These are phyloP conservation scores for Copsychus sechellarum DNA, from an alignment of 2,113 vertebrate species.

Conservation along the genomic window DNA sequence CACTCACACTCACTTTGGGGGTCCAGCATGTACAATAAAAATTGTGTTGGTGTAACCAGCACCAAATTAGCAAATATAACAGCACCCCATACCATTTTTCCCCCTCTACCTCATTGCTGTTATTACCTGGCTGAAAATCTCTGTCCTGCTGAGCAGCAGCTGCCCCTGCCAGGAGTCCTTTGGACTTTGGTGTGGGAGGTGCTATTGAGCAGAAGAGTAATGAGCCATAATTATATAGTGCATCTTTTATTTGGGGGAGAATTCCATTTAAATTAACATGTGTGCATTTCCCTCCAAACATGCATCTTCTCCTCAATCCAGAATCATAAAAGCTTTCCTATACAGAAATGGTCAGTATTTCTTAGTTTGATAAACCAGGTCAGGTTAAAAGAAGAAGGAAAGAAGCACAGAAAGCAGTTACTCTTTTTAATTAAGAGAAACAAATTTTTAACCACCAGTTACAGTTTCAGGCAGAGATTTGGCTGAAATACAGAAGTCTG, in stretches of 20 bases:
- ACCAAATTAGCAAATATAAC: background rate
- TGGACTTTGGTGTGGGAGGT: background rate
- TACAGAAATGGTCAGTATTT: background rate
- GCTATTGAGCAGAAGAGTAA: background rate
- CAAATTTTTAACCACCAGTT: background rate
- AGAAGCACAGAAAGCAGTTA: background rate
- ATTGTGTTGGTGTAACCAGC: background rate
- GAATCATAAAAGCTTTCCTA: background rate
- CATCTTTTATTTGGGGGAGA: background rate
- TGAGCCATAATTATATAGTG: background rate
- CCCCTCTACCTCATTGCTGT: background rate
- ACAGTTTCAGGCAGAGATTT: slow-evolving; percentile 9
- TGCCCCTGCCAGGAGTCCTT: background rate
- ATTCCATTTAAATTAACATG: background rate
- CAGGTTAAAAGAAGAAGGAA: background rate
- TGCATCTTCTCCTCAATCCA: background rate
- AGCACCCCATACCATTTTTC: accelerated
- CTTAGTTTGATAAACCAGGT: background rate
- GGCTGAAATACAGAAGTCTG: background rate
- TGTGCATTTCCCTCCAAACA: accelerated
- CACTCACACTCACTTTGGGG: accelerated
- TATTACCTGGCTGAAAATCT: background rate
- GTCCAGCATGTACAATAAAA: background rate
- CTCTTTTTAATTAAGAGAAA: background rate
- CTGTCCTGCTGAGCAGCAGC: background rate